Evolutionary conservation across 2,113 vertebrate genomes (phyloP), one percentile per base, ranked within the genome.

Genomic region (Geothlypis trichas): DNA sequence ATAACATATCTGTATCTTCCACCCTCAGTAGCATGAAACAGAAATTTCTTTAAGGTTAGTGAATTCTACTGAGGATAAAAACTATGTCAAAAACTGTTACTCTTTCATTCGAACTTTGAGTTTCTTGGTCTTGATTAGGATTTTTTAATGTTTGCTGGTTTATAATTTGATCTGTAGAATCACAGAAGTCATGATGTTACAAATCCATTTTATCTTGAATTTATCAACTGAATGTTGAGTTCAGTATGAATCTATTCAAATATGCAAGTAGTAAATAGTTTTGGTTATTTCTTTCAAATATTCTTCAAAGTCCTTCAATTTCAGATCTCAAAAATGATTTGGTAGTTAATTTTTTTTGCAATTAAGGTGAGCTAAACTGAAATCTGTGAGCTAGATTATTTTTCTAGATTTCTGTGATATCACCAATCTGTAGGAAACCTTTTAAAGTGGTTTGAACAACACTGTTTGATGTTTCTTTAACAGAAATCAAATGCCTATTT

Each of bases 371-470:
- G 16, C 44, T 86, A 35, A 81, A 8, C 7, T 67, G 58, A 74
- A 73, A 65, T 96, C 41, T 80, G 20, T 80, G 87, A 87, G 75
- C 13, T 37, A 47, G 35, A 58, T 62, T 44, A 35, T 66, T 92
- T 96, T 93, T 66, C 69, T 94, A 63, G 41, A 85, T 94, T 95
- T 77, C 84, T 69, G 69, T 82, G 69, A 92, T 97, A 93, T 35
- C 74, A 91, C 22, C 31, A n/a, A 92, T 84, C 88, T 90, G 67
- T 71, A 82, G 71, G 83, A 96, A 95, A 87, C 17, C 27, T 94
- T 97, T 96, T 65, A 52, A 96, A 96, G 54, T 81, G 58, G 78
- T 92, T 97, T 94, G 88, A 95, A 93, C 3, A 44, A 37, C 52
- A 69, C 76, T 59, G 67, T 77, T 96, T 87, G 76, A 87, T 77